Evolutionary conservation across 2,888 invertebrate species (phyloP).

Genomic region (Spodoptera littoralis): DNA sequence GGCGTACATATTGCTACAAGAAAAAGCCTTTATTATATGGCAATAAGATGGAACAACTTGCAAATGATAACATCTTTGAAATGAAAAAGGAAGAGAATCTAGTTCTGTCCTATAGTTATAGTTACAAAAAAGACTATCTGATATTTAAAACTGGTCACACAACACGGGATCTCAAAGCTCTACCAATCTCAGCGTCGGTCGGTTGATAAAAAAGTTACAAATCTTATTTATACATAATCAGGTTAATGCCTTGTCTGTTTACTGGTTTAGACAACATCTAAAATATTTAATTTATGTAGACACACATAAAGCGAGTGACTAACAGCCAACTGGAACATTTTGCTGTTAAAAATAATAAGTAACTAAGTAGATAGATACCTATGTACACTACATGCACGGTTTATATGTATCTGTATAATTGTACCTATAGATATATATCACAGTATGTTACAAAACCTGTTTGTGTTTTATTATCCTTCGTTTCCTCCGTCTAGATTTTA

Average conservation of each 20-base stretch:
- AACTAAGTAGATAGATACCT: background rate
- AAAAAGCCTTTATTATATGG: too few species aligned
- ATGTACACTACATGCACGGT: background rate
- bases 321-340: slow-evolving; percentile 32
- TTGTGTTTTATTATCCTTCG: slow-evolving; percentile 25
- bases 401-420: background rate
- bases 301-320: slow-evolving; percentile 23
- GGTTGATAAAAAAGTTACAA: background rate
- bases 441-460: slow-evolving; percentile 29
- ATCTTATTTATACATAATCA: slow-evolving; percentile 8
- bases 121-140: too few species aligned
- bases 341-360: slow-evolving; percentile 13
- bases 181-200: too few species aligned
- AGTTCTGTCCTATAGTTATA: too few species aligned
- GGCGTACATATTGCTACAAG: too few species aligned
- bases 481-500: slow-evolving; percentile 10
- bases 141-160: too few species aligned
- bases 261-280: slow-evolving; percentile 13
- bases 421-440: too few species aligned
- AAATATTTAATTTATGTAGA: slow-evolving; percentile 31
- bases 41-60: too few species aligned
- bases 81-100: too few species aligned
- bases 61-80: too few species aligned
- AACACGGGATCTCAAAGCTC: too few species aligned
- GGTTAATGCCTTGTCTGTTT: slow-evolving; percentile 31